Conservation (phyloP, 2,888 invertebrate species). For the Pristionchus fissidentatus region DNA sequence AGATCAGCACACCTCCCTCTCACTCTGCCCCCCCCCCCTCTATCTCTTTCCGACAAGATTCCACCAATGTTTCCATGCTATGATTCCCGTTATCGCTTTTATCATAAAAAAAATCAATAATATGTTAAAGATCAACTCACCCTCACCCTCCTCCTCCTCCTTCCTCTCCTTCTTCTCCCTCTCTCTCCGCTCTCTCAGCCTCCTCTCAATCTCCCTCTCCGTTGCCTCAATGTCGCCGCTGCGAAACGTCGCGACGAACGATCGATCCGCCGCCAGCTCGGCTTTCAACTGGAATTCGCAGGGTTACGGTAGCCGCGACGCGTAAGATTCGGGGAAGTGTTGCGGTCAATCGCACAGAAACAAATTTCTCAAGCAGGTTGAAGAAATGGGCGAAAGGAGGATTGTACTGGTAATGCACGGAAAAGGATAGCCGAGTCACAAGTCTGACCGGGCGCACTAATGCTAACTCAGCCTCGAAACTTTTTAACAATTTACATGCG, state of each 20-base stretch:
- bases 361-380: too few species aligned
- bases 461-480: not conserved
- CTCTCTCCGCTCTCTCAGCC: not conserved
- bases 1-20: too few species aligned
- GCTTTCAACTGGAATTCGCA: constrained; percentile 12
- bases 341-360: too few species aligned
- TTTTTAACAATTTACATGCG: too few species aligned
- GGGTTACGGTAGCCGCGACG: too few species aligned
- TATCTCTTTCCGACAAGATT: too few species aligned
- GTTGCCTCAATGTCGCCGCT: constrained; percentile 19
- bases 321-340: too few species aligned
- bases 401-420: too few species aligned
- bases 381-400: too few species aligned
- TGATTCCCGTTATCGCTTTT: not conserved
- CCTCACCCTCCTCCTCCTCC: not conserved
- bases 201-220: not conserved
- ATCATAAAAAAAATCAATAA: not conserved
- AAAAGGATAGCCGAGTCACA: not conserved
- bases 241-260: constrained; percentile 26
- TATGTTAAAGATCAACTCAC: not conserved
- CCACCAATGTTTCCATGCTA: not conserved
- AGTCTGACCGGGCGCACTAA: not conserved
- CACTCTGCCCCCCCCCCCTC: too few species aligned
- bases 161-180: not conserved
- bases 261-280: constrained; percentile 29